Evolutionary conservation across 64 coral and sea anemone genomes (phyloP).

Genomic region (Astreopora myriophthalma): DNA sequence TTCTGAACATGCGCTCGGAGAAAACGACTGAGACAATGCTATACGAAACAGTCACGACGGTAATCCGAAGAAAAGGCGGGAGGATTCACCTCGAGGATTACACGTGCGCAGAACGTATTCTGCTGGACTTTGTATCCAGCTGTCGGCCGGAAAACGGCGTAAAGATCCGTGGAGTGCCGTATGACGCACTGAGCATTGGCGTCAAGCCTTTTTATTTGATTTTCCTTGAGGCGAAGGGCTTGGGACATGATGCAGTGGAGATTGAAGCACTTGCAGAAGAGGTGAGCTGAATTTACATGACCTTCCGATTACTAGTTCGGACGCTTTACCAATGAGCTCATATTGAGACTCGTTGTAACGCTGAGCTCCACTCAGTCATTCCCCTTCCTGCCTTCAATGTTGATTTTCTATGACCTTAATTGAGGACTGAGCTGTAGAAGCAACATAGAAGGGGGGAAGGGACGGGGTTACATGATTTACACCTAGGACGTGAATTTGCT

Average conservation of each 20-base stretch:
- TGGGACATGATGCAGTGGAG: not conserved
- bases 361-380: too few relatives aligned
- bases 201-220: constrained; percentile 6
- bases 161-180: not conserved
- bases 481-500: too few relatives aligned
- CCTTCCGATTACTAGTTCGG: too few relatives aligned
- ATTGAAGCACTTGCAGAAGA: not conserved
- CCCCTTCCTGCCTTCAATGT: too few relatives aligned
- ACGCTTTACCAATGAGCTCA: too few relatives aligned
- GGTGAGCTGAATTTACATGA: too few relatives aligned
- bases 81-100: constrained; percentile 25
- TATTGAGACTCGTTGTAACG: too few relatives aligned
- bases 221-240: not conserved
- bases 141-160: not conserved
- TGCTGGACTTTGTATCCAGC: not conserved
- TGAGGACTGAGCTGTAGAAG: too few relatives aligned
- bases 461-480: too few relatives aligned
- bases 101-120: constrained; percentile 59
- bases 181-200: not conserved
- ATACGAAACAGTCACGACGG: constrained; percentile 28
- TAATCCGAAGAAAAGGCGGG: not conserved
- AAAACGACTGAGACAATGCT: constrained; percentile 62
- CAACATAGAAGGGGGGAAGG: too few relatives aligned
- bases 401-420: too few relatives aligned
- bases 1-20: constrained; percentile 64